Evolutionary conservation across 37 sponge, comb jelly and placozoan genomes (phyloP), one percentile per base, ranked within the genome.

Genomic region (Geodia barretti): DNA sequence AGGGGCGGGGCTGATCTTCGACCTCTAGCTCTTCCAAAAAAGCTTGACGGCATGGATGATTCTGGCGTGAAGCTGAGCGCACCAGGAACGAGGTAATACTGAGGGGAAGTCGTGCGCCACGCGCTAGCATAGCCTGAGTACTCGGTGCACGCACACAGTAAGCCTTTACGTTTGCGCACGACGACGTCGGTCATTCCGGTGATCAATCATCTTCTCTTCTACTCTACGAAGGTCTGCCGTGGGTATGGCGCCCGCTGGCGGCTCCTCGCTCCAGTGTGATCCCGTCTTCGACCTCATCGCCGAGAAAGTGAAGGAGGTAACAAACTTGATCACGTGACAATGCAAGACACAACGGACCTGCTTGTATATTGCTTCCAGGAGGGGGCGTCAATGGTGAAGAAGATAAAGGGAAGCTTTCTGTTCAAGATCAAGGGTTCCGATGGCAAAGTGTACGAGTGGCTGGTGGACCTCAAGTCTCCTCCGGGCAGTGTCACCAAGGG

Each of bases 391-490:
- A 21, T 94, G 62, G 97, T 91, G 68, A 93, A 93, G 81, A 97
- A 97, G 83, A 82, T 97, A 32, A 93, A 86, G 58, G 97, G 90
- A 3, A 87, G 75, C 36, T 97, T 72, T 68, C 68, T 86, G 60
- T 94, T 97, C 79, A 81, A 92, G 76, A 73, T 97, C 31, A 91
- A 70, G 3, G 92, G 74, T 29, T 64, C 68, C 2, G 81, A 82
- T 33, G 88, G 90, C 3, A 63, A 54, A 5, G 61, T 70, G 30
- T 68, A 74, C 9, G 84, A 87, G 30, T 97, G 89, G 89, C 29
- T 92, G 62, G 75, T 97, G 21, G 92, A 97, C 41, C 77, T 94
- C 29, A 97, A 97, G 85, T 77, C 30, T 59, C 95, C 94, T 0
- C 77, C 19, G 0, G 97, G 97, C 3, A 84, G 89, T 21, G 79